phyloP scores from a whole-genome alignment of 2,113 vertebrate species.

The Lophotis ruficrista region DNA sequence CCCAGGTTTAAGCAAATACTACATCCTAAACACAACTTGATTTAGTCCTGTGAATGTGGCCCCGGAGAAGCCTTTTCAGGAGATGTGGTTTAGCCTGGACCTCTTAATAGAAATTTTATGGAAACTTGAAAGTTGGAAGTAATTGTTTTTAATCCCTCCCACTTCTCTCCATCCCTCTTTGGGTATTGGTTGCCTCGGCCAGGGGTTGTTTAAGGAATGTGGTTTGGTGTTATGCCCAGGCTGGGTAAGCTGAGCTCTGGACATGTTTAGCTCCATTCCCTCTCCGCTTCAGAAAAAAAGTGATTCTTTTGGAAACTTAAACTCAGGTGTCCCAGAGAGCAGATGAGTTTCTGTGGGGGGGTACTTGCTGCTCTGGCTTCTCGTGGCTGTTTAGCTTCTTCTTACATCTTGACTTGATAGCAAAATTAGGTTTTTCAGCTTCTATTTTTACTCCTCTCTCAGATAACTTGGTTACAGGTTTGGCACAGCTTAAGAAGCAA shows the following conservation, averaged over 20 bases:
- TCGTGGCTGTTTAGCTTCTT: background rate
- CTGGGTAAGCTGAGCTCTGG: accelerated
- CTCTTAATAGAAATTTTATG: background rate
- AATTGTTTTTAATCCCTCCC: background rate
- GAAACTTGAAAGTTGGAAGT: background rate
- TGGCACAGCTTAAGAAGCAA: background rate
- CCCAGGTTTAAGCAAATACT: background rate
- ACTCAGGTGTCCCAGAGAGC: background rate
- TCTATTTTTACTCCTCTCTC: background rate
- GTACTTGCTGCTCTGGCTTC: background rate
- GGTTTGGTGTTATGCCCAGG: background rate
- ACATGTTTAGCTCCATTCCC: background rate
- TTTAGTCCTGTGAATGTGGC: background rate
- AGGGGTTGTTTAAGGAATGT: background rate
- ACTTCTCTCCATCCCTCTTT: too few species aligned
- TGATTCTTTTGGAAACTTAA: background rate
- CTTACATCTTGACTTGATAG: too few species aligned
- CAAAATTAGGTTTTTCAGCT: background rate
- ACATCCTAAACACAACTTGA: background rate
- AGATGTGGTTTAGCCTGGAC: background rate
- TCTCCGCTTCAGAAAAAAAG: too few species aligned
- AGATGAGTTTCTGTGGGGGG: accelerated
- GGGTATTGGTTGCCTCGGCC: background rate
- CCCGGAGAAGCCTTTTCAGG: background rate
- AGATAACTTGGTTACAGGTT: background rate